Evolutionary conservation across 2,797 vertebrate species (phyloP).

Genomic region (Hyperoplus lanceolatus): DNA sequence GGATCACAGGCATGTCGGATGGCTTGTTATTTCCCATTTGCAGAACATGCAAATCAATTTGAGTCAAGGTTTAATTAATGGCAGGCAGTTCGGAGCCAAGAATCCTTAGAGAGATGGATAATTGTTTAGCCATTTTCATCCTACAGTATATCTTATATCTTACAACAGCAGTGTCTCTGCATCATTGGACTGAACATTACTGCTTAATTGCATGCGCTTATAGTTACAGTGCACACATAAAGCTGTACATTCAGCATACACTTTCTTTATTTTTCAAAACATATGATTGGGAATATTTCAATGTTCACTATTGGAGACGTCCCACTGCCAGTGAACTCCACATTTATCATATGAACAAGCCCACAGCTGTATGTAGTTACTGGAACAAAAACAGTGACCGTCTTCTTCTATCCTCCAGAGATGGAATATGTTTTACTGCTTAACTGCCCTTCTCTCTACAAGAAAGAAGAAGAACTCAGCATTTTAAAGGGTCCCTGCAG

Average conservation of each 20-base stretch:
- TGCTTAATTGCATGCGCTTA: not conserved
- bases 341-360: constrained; percentile 12
- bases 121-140: constrained; percentile 12
- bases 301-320: not conserved
- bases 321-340: not conserved
- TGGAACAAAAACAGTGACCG: constrained; percentile 28
- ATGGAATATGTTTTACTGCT: constrained; percentile 23
- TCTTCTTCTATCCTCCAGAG: constrained; percentile 28
- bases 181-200: not conserved
- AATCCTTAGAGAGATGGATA: not conserved
- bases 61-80: not conserved
- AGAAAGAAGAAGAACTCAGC: constrained; percentile 26
- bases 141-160: not conserved
- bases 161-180: not conserved
- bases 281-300: no score
- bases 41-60: not conserved
- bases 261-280: not conserved
- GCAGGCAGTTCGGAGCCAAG: not conserved
- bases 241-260: not conserved
- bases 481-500: constrained; percentile 57
- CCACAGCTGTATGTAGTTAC: constrained; percentile 13
- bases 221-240: not conserved
- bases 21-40: constrained; percentile 6
- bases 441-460: constrained; percentile 26
- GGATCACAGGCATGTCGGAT: not conserved